Conservation (phyloP, 2,113 vertebrate species). For the Passer montanus region DNA sequence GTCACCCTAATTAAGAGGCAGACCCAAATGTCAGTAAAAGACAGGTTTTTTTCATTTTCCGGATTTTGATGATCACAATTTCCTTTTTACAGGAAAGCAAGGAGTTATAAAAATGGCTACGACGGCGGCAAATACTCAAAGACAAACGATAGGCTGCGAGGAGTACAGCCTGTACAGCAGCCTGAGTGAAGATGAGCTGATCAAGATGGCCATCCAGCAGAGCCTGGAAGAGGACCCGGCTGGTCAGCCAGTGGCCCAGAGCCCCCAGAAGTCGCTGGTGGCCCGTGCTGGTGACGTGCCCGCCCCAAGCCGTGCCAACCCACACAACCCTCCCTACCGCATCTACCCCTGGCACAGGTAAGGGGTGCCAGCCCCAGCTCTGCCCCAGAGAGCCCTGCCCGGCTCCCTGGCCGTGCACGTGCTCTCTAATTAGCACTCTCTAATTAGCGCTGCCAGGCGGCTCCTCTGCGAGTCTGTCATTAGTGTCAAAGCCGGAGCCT, state of each 20-base stretch:
- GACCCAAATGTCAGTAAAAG: not conserved
- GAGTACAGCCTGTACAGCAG: constrained; percentile 90
- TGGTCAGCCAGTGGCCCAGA: constrained; percentile 18
- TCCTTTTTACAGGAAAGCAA: not conserved
- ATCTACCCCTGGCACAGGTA: constrained; percentile 77
- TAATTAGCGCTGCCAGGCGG: not conserved
- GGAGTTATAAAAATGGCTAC: constrained; percentile 61
- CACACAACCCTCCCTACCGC: constrained; percentile 56
- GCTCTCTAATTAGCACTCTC: constrained; percentile 11
- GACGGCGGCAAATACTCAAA: constrained; percentile 18
- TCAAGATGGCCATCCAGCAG: constrained; percentile 90
- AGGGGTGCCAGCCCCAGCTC: not conserved
- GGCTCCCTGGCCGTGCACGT: not conserved
- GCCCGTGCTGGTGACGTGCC: not conserved
- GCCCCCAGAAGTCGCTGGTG: constrained; percentile 38
- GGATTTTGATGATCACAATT: not conserved
- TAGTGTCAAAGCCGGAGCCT: not conserved
- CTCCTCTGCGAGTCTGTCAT: not conserved
- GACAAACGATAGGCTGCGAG: constrained; percentile 69
- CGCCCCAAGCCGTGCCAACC: not conserved
- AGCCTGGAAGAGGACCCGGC: constrained; percentile 78
- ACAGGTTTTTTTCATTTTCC: not conserved
- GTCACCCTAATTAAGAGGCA: not conserved
- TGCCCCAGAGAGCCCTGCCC: not conserved
- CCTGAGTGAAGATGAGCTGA: constrained; percentile 88